Evolutionary conservation across 2,888 invertebrate genomes (phyloP).

Genomic region (Melieria crassipennis): DNA sequence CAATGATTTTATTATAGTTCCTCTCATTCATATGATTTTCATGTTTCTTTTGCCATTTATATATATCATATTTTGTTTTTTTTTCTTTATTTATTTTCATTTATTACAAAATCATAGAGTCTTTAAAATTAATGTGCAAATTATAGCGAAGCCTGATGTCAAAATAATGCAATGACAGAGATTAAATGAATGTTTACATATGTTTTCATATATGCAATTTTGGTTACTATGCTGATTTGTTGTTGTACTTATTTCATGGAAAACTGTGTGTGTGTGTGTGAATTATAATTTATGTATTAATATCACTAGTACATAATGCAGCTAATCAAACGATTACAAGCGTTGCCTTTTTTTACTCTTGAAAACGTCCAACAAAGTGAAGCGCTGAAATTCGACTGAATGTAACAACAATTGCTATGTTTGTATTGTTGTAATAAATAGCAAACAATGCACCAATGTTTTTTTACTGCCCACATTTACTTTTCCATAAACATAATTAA

Average conservation of each 20-base stretch:
- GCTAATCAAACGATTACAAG: too few relatives aligned
- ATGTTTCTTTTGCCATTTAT: neutral
- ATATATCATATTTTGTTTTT: neutral
- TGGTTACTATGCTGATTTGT: neutral
- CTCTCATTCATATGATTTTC: neutral
- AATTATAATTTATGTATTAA: neutral
- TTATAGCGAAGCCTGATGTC: too few relatives aligned
- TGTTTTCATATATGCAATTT: slow-evolving; percentile 2
- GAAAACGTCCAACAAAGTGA: too few relatives aligned
- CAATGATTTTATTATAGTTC: slow-evolving; percentile 4
- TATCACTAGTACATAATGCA: too few relatives aligned
- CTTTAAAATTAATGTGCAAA: too few relatives aligned
- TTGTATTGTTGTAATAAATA: too few relatives aligned
- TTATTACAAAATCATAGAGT: neutral
- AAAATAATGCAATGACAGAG: neutral
- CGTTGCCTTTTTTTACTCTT: too few relatives aligned
- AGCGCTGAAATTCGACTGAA: too few relatives aligned
- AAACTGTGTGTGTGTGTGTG: slow-evolving; percentile 16
- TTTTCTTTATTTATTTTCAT: slow-evolving; percentile 12
- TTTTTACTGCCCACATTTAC: too few relatives aligned
- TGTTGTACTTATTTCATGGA: slow-evolving; percentile 16
- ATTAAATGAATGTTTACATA: neutral
- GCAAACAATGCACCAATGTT: too few relatives aligned
- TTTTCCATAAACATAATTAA: too few relatives aligned
- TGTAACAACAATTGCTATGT: too few relatives aligned